Evolutionary conservation across 2,113 vertebrate species (phyloP).

Genomic region (cat (Felis catus)): F.catus_Fca126_mat1.0 CM031428.1:27641501-27642000

Average conservation of each 20-base stretch:
- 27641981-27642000: background rate
- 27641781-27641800: background rate
- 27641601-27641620: background rate
- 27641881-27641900: background rate
- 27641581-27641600: background rate
- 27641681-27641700: background rate
- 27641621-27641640: background rate
- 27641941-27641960: background rate
- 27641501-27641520: background rate
- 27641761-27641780: background rate
- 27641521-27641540: background rate
- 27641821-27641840: background rate
- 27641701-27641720: background rate
- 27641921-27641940: background rate
- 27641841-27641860: background rate
- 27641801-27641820: background rate
- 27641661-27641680: background rate
- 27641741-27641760: background rate
- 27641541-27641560: background rate
- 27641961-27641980: background rate
- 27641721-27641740: conserved; percentile 9
- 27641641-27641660: background rate
- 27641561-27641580: background rate
- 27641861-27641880: background rate
- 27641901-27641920: background rate